These are phyloP conservation scores for Pollenia labialis DNA, from an alignment of 2,888 invertebrate genomes.

Conservation along the genomic window DNA sequence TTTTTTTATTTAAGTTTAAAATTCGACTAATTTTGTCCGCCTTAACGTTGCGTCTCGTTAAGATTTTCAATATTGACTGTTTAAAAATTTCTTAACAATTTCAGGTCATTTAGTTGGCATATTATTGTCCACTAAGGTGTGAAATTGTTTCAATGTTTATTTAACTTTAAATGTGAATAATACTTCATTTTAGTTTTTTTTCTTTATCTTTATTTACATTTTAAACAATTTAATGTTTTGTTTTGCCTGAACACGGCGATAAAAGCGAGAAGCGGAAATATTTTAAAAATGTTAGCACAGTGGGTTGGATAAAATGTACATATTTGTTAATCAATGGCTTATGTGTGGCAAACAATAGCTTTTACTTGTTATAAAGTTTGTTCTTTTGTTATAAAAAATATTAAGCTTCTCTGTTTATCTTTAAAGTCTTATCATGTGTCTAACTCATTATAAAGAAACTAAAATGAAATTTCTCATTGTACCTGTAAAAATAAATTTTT, in stretches of 20 bases:
- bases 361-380: constrained; percentile 20
- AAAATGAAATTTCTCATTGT: no score
- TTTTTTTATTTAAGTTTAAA: background rate
- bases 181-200: background rate
- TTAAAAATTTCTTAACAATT: constrained; percentile 47
- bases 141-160: constrained; percentile 66
- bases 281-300: constrained; percentile 38
- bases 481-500: no score
- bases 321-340: constrained; percentile 1
- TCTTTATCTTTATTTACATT: constrained; percentile 3
- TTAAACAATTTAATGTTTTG: constrained; percentile 68
- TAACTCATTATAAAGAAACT: no score
- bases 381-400: background rate
- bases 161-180: constrained; percentile 47
- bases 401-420: background rate
- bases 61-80: constrained; percentile 62
- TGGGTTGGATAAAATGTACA: constrained; percentile 1
- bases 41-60: constrained; percentile 51
- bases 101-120: constrained; percentile 50
- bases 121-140: constrained; percentile 69
- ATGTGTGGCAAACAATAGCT: constrained; percentile 31
- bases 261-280: constrained; percentile 17
- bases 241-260: constrained; percentile 42
- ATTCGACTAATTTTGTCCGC: constrained; percentile 33
- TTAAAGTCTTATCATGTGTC: background rate